Percentiles rank a stretch among this genome's conserved stretches.
These are phyloP conservation scores for Apteryx mantelli DNA, from an alignment of 2,113 vertebrate species.

Conservation along the genomic window DNA sequence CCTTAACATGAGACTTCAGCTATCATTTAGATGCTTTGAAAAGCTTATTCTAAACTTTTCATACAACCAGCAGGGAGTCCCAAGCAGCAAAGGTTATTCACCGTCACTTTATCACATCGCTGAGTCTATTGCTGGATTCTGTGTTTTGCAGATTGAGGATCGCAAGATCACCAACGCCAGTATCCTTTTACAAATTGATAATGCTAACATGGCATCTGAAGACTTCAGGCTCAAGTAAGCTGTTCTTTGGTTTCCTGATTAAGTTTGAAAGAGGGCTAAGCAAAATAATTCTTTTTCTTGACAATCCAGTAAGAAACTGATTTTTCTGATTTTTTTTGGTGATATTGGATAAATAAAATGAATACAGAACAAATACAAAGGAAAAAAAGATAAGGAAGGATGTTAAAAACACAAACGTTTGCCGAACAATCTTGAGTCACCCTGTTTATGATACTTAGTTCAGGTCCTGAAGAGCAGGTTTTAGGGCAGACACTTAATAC, in stretches of 20 bases:
- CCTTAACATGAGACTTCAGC: neutral
- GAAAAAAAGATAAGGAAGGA: neutral
- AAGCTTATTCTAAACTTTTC: neutral
- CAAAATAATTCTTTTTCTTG: neutral
- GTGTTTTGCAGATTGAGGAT: constrained; percentile 77
- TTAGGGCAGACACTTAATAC: constrained; percentile 51
- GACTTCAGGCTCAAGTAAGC: constrained; percentile 85
- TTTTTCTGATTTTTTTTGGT: neutral
- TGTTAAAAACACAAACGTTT: constrained; percentile 14
- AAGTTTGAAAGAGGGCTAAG: neutral
- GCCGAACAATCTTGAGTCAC: constrained; percentile 52
- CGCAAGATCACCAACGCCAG: constrained; percentile 78
- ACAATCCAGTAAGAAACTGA: neutral
- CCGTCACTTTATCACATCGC: neutral
- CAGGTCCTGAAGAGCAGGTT: constrained; percentile 49
- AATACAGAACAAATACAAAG: neutral
- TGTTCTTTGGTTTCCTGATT: neutral
- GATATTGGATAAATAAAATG: neutral
- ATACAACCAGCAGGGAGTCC: neutral
- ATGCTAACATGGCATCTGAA: constrained; percentile 81
- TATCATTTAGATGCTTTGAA: neutral
- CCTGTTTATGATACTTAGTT: constrained; percentile 52
- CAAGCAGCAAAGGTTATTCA: neutral
- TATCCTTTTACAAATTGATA: constrained; percentile 81
- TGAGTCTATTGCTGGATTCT: neutral